Percentiles rank a stretch among this genome's conserved stretches.
Conservation (phyloP, 2,113 vertebrate species). For the Struthio camelus region DNA sequence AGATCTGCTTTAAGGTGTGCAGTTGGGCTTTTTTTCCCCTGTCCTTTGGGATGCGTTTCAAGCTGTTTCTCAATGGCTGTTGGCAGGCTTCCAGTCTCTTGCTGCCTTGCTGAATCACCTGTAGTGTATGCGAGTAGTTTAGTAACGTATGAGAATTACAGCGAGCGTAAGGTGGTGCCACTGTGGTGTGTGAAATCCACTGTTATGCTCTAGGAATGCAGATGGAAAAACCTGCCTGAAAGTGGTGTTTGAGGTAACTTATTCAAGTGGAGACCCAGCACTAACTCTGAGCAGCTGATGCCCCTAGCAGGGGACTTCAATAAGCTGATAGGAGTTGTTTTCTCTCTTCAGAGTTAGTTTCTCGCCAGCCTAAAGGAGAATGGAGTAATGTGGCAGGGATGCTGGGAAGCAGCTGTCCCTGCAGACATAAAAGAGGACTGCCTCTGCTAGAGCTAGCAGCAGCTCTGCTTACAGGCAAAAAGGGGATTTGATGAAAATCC, state of each 20-base stretch:
- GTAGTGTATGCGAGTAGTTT: slow-evolving; percentile 20
- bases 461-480: background rate
- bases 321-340: background rate
- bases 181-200: background rate
- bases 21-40: background rate
- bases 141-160: slow-evolving; percentile 18
- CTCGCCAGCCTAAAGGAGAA: background rate
- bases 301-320: background rate
- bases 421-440: background rate
- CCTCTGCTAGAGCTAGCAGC: background rate
- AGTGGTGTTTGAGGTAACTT: background rate
- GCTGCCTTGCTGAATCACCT: slow-evolving; percentile 49
- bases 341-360: background rate
- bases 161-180: background rate
- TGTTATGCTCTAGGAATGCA: background rate
- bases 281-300: background rate
- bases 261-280: background rate
- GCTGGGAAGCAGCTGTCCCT: background rate
- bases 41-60: slow-evolving; percentile 23
- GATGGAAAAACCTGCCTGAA: slow-evolving; percentile 1
- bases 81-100: slow-evolving; percentile 50
- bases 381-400: background rate
- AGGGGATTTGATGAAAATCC: background rate
- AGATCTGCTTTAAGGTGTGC: background rate
- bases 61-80: slow-evolving; percentile 53